Evolutionary conservation across 1,140 invertebrate genomes (phyloP).

Genomic region (Philopotamus ludificatus): DNA sequence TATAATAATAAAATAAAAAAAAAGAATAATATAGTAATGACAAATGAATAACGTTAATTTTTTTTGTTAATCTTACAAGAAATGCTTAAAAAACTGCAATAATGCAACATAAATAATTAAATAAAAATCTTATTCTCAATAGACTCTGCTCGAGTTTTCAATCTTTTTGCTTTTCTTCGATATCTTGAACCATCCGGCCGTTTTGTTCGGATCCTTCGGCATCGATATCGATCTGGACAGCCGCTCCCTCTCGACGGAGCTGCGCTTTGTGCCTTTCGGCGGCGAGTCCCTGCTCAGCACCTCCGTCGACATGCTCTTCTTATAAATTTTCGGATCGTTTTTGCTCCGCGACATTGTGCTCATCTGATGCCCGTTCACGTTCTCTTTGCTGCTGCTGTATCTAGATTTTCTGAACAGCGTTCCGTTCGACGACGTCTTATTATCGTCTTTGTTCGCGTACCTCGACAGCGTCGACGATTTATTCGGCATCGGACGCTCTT

Average conservation of each 20-base stretch:
- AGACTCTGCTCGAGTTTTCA: conserved; percentile 49
- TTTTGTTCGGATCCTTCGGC: conserved; percentile 67
- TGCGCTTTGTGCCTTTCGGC: conserved; percentile 51
- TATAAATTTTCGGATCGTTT: conserved; percentile 48
- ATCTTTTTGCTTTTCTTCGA: conserved; percentile 62
- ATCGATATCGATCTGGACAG: conserved; percentile 66
- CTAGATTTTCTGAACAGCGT: conserved; percentile 48
- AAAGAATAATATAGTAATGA: neutral
- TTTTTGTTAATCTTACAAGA: no score
- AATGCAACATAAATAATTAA: no score
- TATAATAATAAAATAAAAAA: neutral
- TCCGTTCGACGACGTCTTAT: conserved; percentile 48
- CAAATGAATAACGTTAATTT: neutral
- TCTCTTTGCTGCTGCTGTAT: conserved; percentile 50
- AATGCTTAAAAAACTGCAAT: no score
- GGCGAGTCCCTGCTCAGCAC: conserved; percentile 55
- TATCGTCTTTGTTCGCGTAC: conserved; percentile 46
- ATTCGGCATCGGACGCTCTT: conserved; percentile 29
- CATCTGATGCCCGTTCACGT: conserved; percentile 48
- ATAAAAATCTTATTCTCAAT: no score
- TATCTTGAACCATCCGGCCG: conserved; percentile 70
- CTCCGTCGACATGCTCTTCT: conserved; percentile 62
- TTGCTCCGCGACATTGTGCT: conserved; percentile 53
- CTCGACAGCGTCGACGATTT: conserved; percentile 45
- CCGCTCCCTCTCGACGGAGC: conserved; percentile 48